Evolutionary conservation across 2,888 invertebrate species (phyloP).

Genomic region (Cryptosula pallasiana): DNA sequence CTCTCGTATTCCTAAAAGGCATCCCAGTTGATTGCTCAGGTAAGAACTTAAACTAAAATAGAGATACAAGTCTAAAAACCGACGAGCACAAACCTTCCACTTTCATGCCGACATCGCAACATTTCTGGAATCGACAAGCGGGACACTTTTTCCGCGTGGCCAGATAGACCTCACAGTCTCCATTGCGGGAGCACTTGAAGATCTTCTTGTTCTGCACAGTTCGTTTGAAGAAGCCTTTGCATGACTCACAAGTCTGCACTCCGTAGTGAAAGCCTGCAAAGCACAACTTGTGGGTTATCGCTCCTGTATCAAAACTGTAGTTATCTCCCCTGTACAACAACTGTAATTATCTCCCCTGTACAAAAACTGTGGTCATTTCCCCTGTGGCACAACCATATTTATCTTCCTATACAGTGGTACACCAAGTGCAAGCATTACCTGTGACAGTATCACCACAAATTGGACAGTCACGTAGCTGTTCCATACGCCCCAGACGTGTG

Average conservation of each 20-base stretch:
- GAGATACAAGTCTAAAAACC: no score
- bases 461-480: conserved; percentile 66
- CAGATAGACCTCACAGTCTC: conserved; percentile 80
- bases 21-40: no score
- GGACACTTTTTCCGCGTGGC: conserved; percentile 94
- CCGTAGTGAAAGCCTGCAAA: conserved; percentile 84
- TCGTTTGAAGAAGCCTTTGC: conserved; percentile 95
- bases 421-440: no score
- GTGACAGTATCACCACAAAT: conserved; percentile 93
- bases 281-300: no score
- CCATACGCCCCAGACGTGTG: conserved; percentile 5
- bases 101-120: conserved; percentile 92
- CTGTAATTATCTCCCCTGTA: no score
- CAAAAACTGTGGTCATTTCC: no score
- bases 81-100: conserved; percentile 66
- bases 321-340: no score
- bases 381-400: no score
- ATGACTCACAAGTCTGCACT: conserved; percentile 94
- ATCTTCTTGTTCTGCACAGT: conserved; percentile 98
- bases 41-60: no score
- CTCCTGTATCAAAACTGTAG: no score
- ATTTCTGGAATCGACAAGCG: conserved; percentile 92
- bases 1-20: conserved; percentile 87
- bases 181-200: conserved; percentile 69
- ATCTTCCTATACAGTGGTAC: no score